Percentiles rank a stretch among this genome's conserved stretches.
phyloP scores from a whole-genome alignment of 2,888 invertebrate species.

The Tanytarsus gracilentus region DNA sequence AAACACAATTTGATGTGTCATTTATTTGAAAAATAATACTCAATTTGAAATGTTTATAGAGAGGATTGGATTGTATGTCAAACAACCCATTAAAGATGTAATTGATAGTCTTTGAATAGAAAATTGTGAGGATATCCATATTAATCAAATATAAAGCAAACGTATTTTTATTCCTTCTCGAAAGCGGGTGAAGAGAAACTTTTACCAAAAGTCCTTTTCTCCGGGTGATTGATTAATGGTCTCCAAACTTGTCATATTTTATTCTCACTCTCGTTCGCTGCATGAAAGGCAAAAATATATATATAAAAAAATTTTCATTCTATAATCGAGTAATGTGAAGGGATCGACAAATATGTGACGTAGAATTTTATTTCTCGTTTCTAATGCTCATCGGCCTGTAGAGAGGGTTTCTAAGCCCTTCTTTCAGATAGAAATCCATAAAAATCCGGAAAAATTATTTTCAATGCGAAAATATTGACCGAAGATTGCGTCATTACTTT shows the following conservation, averaged over 20 bases:
- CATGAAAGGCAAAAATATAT: background rate
- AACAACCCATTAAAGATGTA: constrained; percentile 13
- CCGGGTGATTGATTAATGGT: constrained; percentile 24
- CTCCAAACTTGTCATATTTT: constrained; percentile 23
- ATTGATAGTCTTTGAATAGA: constrained; percentile 13
- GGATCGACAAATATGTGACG: constrained; percentile 17
- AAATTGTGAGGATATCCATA: constrained; percentile 10
- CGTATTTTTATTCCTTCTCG: background rate
- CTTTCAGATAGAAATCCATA: background rate
- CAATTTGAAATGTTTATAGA: background rate
- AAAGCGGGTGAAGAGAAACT: background rate
- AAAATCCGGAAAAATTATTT: constrained; percentile 9
- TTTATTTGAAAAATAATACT: background rate
- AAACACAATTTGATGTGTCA: no score
- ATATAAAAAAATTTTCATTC: background rate
- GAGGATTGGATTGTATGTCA: background rate
- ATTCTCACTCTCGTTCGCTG: background rate
- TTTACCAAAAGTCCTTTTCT: background rate
- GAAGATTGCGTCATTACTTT: no score
- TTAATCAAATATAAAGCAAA: constrained; percentile 19
- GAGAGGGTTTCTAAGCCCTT: background rate
- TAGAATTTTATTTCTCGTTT: constrained; percentile 20
- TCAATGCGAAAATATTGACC: no score
- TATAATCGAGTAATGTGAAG: background rate
- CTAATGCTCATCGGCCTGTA: background rate